Conservation (phyloP, 2,888 invertebrate species). For the Antheraea assamensis region DNA sequence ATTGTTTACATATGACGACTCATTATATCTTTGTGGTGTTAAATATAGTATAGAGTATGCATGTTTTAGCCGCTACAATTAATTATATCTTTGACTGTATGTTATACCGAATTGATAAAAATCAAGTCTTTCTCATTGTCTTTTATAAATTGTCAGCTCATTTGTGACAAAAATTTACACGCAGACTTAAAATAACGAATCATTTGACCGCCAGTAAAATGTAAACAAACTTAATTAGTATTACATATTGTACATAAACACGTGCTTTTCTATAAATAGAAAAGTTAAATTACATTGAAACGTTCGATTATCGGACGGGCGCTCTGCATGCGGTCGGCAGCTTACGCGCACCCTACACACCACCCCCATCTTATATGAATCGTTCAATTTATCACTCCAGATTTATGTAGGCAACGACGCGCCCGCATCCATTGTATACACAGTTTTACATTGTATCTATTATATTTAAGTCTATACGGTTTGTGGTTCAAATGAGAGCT, state of each 20-base stretch:
- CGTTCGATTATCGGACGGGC: slow-evolving; percentile 52
- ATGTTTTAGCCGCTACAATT: background rate
- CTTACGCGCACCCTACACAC: slow-evolving; percentile 44
- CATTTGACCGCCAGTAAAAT: background rate
- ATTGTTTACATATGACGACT: background rate
- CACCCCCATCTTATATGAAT: slow-evolving; percentile 67
- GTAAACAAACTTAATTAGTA: background rate
- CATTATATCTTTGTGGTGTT: background rate
- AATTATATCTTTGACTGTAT: background rate
- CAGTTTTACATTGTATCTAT: slow-evolving; percentile 13
- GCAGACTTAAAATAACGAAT: background rate
- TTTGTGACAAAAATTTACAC: background rate
- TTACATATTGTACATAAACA: background rate
- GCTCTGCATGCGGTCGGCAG: slow-evolving; percentile 49
- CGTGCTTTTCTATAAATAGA: slow-evolving; percentile 42
- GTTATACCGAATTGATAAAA: background rate
- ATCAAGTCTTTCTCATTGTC: background rate
- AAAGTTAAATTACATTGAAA: slow-evolving; percentile 51
- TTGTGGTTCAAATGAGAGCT: background rate
- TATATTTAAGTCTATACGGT: slow-evolving; percentile 8
- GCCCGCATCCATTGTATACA: slow-evolving; percentile 52
- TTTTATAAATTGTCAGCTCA: background rate
- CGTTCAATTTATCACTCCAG: slow-evolving; percentile 69
- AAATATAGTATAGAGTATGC: background rate
- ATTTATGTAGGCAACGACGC: slow-evolving; percentile 65